These are phyloP conservation scores for Sciaenops ocellatus DNA, from an alignment of 2,797 vertebrate species.

Conservation along the genomic window DNA sequence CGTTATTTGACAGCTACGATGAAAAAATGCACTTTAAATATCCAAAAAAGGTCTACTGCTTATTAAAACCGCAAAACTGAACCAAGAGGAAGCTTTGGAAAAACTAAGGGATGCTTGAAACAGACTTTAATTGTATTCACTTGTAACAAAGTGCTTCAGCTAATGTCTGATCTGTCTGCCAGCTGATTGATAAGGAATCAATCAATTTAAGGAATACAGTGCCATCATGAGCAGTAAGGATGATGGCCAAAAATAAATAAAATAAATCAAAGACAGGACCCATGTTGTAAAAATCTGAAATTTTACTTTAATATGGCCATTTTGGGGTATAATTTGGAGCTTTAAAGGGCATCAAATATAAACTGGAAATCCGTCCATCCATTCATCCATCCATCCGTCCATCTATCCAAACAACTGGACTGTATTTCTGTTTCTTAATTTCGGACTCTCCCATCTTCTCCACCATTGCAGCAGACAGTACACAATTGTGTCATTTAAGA, in stretches of 20 bases:
- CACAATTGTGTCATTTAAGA: background rate
- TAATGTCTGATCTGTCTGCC: too few species aligned
- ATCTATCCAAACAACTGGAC: background rate
- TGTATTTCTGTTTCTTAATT: background rate
- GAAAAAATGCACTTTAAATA: background rate
- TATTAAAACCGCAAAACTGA: too few species aligned
- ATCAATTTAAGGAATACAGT: background rate
- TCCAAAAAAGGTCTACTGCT: too few species aligned
- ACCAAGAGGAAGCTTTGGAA: background rate
- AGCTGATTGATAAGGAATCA: too few species aligned
- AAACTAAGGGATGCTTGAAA: background rate
- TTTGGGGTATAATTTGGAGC: background rate
- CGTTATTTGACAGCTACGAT: too few species aligned
- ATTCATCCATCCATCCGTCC: too few species aligned
- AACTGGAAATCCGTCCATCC: background rate
- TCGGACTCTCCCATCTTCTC: background rate
- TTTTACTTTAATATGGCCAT: background rate
- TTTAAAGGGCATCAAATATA: background rate
- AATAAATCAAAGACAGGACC: background rate
- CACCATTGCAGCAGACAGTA: constrained; percentile 4
- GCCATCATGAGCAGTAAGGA: background rate
- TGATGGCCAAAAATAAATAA: background rate
- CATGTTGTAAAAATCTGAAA: background rate
- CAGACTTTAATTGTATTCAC: too few species aligned
- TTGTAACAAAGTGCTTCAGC: too few species aligned